Evolutionary conservation across 30 jellyfish, hydroid and myxozoan genomes (phyloP).

Genomic region (Catostylus mosaicus): DNA sequence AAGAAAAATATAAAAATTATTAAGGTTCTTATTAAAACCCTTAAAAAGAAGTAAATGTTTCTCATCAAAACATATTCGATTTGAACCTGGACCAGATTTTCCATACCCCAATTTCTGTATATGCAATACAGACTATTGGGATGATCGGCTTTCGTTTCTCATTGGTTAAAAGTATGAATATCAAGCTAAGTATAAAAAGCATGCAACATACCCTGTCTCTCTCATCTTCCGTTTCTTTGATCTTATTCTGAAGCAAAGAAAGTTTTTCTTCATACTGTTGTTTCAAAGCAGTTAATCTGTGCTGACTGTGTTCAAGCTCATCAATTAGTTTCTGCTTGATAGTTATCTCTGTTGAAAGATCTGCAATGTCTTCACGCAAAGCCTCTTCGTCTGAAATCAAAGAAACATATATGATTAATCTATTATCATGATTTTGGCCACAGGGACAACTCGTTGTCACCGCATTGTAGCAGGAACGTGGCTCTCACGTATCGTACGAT

Average conservation of each 20-base stretch:
- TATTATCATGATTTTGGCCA: neutral
- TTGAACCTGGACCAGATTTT: no score
- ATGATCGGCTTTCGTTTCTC: no score
- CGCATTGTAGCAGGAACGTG: no score
- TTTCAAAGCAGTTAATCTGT: constrained; percentile 75
- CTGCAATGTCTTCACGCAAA: constrained; percentile 83
- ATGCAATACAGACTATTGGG: no score
- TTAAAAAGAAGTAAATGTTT: no score
- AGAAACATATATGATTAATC: neutral
- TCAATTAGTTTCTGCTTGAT: constrained; percentile 92
- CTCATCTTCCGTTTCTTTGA: constrained; percentile 92
- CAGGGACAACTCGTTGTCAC: neutral
- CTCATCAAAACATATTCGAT: no score
- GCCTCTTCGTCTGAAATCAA: constrained; percentile 84
- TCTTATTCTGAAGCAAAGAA: constrained; percentile 75
- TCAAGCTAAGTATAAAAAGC: no score
- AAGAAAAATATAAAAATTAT: no score
- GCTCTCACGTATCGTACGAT: no score
- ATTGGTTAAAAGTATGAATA: no score
- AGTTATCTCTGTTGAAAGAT: constrained; percentile 87
- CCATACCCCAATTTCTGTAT: no score
- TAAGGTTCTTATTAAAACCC: no score
- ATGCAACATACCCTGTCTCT: constrained; percentile 80
- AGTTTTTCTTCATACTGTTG: constrained; percentile 94
- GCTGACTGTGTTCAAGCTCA: constrained; percentile 98